These are phyloP conservation scores for Heterotis niloticus DNA, from an alignment of 2,113 vertebrate genomes.

Conservation along the genomic window DNA sequence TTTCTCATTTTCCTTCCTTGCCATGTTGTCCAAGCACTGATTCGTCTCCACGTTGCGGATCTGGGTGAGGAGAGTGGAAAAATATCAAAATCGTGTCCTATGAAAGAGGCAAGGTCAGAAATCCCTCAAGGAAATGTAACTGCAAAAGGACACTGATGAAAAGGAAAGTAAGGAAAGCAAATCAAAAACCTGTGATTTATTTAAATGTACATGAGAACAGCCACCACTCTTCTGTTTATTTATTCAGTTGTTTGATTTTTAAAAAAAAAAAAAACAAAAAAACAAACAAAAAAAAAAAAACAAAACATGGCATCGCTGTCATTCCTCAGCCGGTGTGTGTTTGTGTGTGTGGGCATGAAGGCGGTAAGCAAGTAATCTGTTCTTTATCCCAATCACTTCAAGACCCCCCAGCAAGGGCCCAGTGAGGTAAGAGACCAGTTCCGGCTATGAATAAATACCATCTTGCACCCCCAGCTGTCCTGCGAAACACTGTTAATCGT, in stretches of 20 bases:
- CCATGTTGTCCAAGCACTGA: conserved; percentile 99
- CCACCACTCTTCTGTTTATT: too few species aligned
- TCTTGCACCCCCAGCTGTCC: background rate
- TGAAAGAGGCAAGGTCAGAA: background rate
- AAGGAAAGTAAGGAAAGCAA: background rate
- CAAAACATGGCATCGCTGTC: too few species aligned
- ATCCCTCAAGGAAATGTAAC: background rate
- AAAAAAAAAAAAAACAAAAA: too few species aligned
- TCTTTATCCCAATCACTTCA: too few species aligned
- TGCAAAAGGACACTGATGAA: background rate
- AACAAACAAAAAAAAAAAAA: too few species aligned
- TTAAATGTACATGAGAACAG: too few species aligned
- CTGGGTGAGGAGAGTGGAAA: conserved; percentile 53
- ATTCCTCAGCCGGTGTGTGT: too few species aligned
- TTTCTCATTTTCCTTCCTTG: conserved; percentile 98
- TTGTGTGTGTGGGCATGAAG: too few species aligned
- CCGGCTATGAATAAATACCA: conserved; percentile 24
- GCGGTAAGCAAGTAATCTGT: too few species aligned
- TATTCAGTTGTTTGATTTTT: too few species aligned
- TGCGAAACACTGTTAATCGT: conserved; percentile 31
- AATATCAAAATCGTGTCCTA: background rate
- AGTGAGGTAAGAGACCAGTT: background rate
- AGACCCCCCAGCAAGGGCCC: background rate
- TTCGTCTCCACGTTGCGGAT: conserved; percentile 98
- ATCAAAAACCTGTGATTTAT: too few species aligned